Evolutionary conservation across 2,888 invertebrate species (phyloP), one percentile per base, ranked within the genome.

Genomic region (Spilarctia lutea): DNA sequence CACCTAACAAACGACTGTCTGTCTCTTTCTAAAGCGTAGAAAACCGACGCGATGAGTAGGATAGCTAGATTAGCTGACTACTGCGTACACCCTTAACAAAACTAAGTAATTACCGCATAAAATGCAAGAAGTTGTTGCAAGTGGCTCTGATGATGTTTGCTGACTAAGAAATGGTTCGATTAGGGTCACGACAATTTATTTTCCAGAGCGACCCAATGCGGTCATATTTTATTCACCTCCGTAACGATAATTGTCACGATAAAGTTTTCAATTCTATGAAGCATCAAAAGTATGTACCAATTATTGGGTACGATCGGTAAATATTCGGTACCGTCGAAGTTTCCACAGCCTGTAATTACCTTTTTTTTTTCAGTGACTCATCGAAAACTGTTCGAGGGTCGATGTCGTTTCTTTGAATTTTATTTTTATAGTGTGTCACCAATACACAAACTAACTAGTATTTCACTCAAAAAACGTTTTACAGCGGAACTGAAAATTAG

Each of bases 101-200:
- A 88, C 82, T 85, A 83, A 88, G 86, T 87, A 88, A 91, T 91
- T 90, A 89, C 81, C 79, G 86, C 88, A 85, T 82, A 87, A 91
- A 93, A 91, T 93, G 93, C 94, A 94, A 88, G 90, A 84, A 80
- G 90, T 89, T 84, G 85, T 83, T 85, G 83, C 83, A 84, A 67
- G 80, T 90, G 89, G 88, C 83, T 87, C 86, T 91, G 85, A 73
- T 81, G 81, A 83, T 94, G 91, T 94, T 94, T 92, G 89, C 89
- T 89, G 83, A 85, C 78, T 85, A 85, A 89, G 89, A 88, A 90
- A 88, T 81, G 76, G 72, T 79, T 87, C 89, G 81, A 94, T 94
- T 93, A 94, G 87, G 92, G 93, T 88, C 91, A 89, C 77, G 81
- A 90, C 81, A 90, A 92, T 91, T 86, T 92, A 92, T 91, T 86